Evolutionary conservation across 30 jellyfish, hydroid and myxozoan genomes (phyloP), one percentile per base, ranked within the genome.

Genomic region (Pelagia noctiluca): DNA sequence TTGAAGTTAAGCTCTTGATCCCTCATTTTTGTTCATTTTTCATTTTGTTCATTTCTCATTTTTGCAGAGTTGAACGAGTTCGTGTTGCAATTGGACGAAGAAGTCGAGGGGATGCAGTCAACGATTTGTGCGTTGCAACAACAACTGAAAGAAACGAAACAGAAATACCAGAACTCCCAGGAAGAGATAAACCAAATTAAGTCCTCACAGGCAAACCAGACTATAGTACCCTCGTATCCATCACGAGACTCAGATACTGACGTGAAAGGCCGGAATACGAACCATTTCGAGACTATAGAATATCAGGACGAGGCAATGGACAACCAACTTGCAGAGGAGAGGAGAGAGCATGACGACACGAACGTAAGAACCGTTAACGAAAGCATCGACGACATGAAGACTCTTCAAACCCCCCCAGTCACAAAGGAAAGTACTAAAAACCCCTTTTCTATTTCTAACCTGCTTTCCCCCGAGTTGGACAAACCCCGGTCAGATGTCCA

Each of bases 21-120:
- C 3, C 65, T 21, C 3, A 8, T 2, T 65, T 65, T n/a, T n/a
- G n/a, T 65, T 25, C 78, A 24, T 64, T 18, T 29, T 2, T 4
- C n/a, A 16, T n/a, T 5, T 7, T 21, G 18, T 35, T 25, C 35
- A 10, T 24, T 5, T 75, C 70, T 49, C 67, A 30, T 32, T 67
- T n/a, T n/a, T n/a, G 26, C 62, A 91, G 98, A 91, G 53, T 62
- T 91, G 93, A 91, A 91, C 72, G 98, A 91, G 29, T 91, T 91
- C 50, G 98, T 91, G 69, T 82, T 91, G 48, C 98, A 91, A 49
- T 61, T 91, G 18, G 98, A 91, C 71, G 98, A 91, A 54, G 98
- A 91, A 64, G 96, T 91, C 23, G 98, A 91, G 63, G 98, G 98
- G 3, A 85, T 91, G 96, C 97, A 91, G 57, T 93, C 98, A n/a